Evolutionary conservation across 1,140 invertebrate species (phyloP), one percentile per base, ranked within the genome.

Genomic region (Thrips palmi): DNA sequence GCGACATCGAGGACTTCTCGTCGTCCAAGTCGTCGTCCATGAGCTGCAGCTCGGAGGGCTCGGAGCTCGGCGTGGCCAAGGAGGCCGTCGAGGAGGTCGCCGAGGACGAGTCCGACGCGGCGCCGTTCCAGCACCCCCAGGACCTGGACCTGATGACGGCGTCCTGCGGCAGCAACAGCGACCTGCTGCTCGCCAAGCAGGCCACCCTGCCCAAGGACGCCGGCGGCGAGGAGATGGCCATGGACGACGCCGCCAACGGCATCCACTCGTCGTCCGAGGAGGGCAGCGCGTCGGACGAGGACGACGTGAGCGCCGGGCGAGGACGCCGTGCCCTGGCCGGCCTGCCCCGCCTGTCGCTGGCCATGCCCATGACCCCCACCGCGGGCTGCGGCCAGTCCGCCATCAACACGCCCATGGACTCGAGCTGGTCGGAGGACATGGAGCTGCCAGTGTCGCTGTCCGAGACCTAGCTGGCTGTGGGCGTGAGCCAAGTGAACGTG

Each of bases 201-300:
- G 32, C 33, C 25, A 25, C 37, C 11, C 40, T 49, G 3, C 47
- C 47, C 0, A 49, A 49, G 34, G 47, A 49, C 14, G 37, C 45
- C 3, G 47, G 39, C 11, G 47, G 47, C 4, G 47, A 49, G 32
- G 47, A 45, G 14, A 49, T 49, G 47, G 43, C 47, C 11, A 47
- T 45, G 8, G 47, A 44, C 8, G 47, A 47, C 21, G 40, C 43
- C n/a, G 47, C 47, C 3, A 45, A 49, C 28, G 42, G 47, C 12
- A 41, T 43, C 3, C 24, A 31, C 1, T 39, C 17, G 11, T 40
- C 30, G 3, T 39, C 40, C 1, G 33, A 42, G 6, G 30, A 25
- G n/a, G 39, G 39, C 4, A 36, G 8, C 21, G 8, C 30, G 4
- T 18, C 10, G 7, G 33, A 18, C 14, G 29, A 7, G 27, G n/a